Base-by-base conservation (phyloP, 2,888 invertebrate species). In the Eudemis profundana region DNA sequence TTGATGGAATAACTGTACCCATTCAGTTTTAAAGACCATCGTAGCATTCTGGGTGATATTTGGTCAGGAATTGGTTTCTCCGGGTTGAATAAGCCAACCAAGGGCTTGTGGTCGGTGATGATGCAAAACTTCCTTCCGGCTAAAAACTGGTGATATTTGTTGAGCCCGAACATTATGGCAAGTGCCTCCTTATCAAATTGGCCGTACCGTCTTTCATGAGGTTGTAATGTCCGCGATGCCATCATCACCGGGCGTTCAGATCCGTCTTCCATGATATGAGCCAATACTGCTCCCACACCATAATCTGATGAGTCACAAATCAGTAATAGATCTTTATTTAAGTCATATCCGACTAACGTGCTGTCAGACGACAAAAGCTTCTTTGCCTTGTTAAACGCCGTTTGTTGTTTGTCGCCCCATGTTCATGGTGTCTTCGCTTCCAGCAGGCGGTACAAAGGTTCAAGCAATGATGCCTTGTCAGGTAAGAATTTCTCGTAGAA, bases 101-200 rank as follows among this genome's bases (percentile, higher is more conserved):
- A 50, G 3, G 71, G 70, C 49, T 70, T 71, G 8, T 70, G 71
- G 23, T 70, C 70, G 8, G 70, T 71, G 4, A 70, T 33, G 38
- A 71, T 68, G 5, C 33, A 14, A 50, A 70, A 69, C 17, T 29
- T 27, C 10, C 67, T 29, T 33, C 65, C 71, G 1, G 53, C 42
- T 15, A 69, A 29, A 46, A 66, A 73, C 14, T 70, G 64, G 4
- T 69, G 67, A 49, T 69, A 70, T 38, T 69, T 72, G 7, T 3
- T 44, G 0, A 70, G 44, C 2, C 69, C 69, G 66, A 71, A 71
- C 56, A 69, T 68, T n/a, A 72, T 72, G 1, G 69, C 62, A 8
- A 65, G 44, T 2, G 70, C 68, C 27, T 70, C 68, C 49, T 71
- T 72, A n/a, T 72, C 69, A 3, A 70, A 33, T 49, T 70, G 68